Evolutionary conservation across 2,113 vertebrate species (phyloP), one percentile per base, ranked within the genome.

Genomic region (Guaruba guarouba): DNA sequence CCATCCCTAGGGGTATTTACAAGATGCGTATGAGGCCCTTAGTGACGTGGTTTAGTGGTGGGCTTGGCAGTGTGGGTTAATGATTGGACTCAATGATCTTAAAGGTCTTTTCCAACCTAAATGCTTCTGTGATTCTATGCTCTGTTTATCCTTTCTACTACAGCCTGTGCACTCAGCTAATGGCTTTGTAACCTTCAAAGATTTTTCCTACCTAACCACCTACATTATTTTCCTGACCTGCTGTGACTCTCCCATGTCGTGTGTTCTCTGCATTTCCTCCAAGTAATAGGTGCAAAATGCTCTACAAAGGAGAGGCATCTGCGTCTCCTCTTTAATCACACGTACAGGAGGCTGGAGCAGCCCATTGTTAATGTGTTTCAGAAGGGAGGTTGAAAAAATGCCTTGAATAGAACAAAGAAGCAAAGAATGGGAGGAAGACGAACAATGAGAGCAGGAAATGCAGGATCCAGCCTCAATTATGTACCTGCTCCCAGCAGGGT

Each of bases 171-270:
- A 16, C 69, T 86, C 25, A 5, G 82, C 81, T 93, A 73, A 96
- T 91, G 92, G 86, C 86, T 95, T 95, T 66, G 49, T 73, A 68
- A 67, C 79, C 90, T 73, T 92, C 92, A 82, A 92, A 94, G 80
- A 22, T 78, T 82, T 84, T 96, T 35, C 81, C 55, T 92, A 4
- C 48, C 70, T 61, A 28, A 76, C 83, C 93, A 86, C 77, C 55
- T 52, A 11, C 83, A 7, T 89, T 94, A 79, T 89, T 62, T 86
- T 66, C 80, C 85, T 92, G 88, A 88, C 86, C 82, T 66, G 79
- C 82, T 78, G 76, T 71, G 92, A 55, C 86, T 90, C 86, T 55
- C 86, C 62, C 22, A 4, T 35, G 41, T 83, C 2, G 7, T 2
- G 0, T 22, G 43, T 78, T 94, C 85, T 51, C 64, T 9, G 1